Conservation (phyloP, 92 coral and sea anemone species). For the Bergia puertoricense region DNA sequence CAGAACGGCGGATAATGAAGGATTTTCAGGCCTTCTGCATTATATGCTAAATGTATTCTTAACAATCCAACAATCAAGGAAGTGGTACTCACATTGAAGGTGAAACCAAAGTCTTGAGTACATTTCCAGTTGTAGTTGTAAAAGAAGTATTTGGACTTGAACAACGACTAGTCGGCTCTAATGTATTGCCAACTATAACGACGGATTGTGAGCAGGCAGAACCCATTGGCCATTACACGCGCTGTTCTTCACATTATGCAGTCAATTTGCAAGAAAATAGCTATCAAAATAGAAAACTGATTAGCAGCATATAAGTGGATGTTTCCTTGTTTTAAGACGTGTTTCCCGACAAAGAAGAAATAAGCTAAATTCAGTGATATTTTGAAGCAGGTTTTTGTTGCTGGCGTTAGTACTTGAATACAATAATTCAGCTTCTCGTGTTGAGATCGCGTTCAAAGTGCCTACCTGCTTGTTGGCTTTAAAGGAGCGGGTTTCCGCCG, state of each 20-base stretch:
- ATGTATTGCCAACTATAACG: constrained; percentile 36
- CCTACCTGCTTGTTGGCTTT: background rate
- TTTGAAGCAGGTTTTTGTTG: background rate
- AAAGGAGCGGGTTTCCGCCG: background rate
- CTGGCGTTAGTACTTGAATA: background rate
- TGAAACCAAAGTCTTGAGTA: constrained; percentile 15
- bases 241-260: constrained; percentile 19
- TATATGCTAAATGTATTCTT: background rate
- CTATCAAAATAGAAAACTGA: background rate
- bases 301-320: background rate
- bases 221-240: constrained; percentile 20
- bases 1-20: background rate
- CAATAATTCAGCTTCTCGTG: background rate
- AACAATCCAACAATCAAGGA: background rate
- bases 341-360: background rate
- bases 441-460: background rate
- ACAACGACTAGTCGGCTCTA: constrained; percentile 8
- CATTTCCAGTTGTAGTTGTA: constrained; percentile 28
- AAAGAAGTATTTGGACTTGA: constrained; percentile 21
- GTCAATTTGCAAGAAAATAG: background rate
- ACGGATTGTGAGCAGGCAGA: constrained; percentile 34
- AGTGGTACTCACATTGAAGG: constrained; percentile 22
- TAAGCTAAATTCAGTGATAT: background rate
- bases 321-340: background rate
- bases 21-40: background rate